These are phyloP conservation scores for Cheilosia vernalis DNA, from an alignment of 2,888 invertebrate genomes.

Conservation along the genomic window DNA sequence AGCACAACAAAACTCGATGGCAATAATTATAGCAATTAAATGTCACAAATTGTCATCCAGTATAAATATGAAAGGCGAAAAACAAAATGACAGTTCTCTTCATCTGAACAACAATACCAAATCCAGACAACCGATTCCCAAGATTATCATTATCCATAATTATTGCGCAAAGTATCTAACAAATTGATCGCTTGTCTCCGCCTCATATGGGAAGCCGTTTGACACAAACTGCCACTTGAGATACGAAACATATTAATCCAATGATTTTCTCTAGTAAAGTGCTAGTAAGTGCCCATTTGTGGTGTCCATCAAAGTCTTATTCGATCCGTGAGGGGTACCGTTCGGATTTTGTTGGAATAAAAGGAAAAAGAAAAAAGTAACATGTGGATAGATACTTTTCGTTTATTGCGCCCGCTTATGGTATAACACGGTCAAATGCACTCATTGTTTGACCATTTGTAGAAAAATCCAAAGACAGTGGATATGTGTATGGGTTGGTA, in stretches of 20 bases:
- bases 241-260: conserved; percentile 68
- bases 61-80: neutral
- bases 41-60: conserved; percentile 44
- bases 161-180: conserved; percentile 60
- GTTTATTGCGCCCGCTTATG: conserved; percentile 44
- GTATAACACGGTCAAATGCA: conserved; percentile 59
- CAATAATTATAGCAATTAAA: conserved; percentile 44
- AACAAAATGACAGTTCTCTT: conserved; percentile 21
- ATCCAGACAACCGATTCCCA: conserved; percentile 59
- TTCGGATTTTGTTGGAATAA: neutral
- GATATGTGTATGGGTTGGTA: neutral
- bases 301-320: conserved; percentile 42
- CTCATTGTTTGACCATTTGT: conserved; percentile 51
- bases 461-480: conserved; percentile 16
- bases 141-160: conserved; percentile 69
- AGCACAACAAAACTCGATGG: conserved; percentile 9
- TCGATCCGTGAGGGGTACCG: conserved; percentile 1
- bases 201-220: conserved; percentile 60
- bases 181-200: conserved; percentile 65
- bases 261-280: conserved; percentile 51
- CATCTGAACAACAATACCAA: conserved; percentile 28
- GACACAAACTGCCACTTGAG: conserved; percentile 54
- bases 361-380: conserved; percentile 9
- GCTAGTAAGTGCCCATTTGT: conserved; percentile 59
- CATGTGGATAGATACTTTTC: conserved; percentile 9